phyloP scores from a whole-genome alignment of 2,113 vertebrate genomes.

The Paradoxurus hermaphroditus region DNA sequence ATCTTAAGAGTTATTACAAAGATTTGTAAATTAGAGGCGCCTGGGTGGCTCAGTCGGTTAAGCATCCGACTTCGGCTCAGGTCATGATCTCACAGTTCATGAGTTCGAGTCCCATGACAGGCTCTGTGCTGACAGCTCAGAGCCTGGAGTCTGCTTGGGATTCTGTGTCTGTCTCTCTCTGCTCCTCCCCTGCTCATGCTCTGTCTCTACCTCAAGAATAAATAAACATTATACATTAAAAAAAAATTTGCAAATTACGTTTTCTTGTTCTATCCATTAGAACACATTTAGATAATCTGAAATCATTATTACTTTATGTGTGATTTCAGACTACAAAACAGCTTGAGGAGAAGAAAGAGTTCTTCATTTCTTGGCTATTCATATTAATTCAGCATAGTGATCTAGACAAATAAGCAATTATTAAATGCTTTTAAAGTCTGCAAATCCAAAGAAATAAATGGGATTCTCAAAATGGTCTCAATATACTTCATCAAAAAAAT shows the following conservation, averaged over 20 bases:
- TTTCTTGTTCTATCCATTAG: slow-evolving; percentile 24
- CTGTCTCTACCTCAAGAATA: too few species aligned
- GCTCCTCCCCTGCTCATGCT: too few species aligned
- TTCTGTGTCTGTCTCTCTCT: too few species aligned
- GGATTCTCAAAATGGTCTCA: not conserved
- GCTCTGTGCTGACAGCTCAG: too few species aligned
- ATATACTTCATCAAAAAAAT: not conserved
- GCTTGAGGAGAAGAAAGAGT: not conserved
- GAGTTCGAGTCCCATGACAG: too few species aligned
- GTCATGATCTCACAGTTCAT: too few species aligned
- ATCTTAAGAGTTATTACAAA: slow-evolving; percentile 31
- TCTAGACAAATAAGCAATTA: slow-evolving; percentile 7
- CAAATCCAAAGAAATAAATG: not conserved
- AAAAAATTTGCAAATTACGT: not conserved
- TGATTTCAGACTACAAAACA: slow-evolving; percentile 8
- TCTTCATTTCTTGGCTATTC: not conserved
- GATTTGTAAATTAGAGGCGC: not conserved
- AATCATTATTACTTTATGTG: not conserved
- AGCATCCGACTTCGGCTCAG: too few species aligned
- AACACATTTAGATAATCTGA: slow-evolving; percentile 29
- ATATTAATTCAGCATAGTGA: not conserved
- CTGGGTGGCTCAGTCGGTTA: too few species aligned
- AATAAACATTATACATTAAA: too few species aligned
- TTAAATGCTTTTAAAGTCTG: not conserved
- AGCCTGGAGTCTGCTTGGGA: too few species aligned